These are phyloP conservation scores for Chrysomela aeneicollis DNA, from an alignment of 2,888 invertebrate genomes.

Conservation along the genomic window DNA sequence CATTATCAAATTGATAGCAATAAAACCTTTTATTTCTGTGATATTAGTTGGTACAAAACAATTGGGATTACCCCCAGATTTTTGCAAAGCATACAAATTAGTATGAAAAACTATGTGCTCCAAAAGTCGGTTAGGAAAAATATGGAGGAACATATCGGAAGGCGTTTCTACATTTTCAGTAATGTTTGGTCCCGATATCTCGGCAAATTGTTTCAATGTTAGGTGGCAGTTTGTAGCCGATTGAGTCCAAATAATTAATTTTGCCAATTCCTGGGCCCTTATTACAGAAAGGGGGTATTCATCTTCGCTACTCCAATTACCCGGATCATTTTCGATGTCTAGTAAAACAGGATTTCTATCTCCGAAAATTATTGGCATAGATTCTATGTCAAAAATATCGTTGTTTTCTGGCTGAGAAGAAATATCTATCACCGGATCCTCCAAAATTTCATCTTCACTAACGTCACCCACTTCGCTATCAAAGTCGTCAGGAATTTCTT, in stretches of 20 bases:
- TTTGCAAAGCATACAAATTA: conserved; percentile 10
- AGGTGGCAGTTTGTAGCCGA: no score
- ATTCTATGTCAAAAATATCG: no score
- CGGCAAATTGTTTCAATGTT: no score
- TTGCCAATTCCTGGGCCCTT: no score
- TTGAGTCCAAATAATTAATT: no score
- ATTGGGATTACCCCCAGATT: conserved; percentile 1
- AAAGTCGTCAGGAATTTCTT: neutral
- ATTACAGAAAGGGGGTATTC: no score
- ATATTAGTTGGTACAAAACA: conserved; percentile 9
- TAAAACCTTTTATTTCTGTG: conserved; percentile 4
- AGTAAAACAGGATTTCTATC: no score
- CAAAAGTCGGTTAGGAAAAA: conserved; percentile 5
- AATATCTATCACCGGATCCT: neutral
- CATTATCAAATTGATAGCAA: no score
- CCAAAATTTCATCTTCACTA: neutral
- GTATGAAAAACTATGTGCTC: conserved; percentile 14
- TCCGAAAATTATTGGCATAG: no score
- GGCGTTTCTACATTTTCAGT: conserved; percentile 14
- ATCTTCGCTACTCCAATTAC: no score
- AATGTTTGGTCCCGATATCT: neutral
- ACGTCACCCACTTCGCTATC: neutral
- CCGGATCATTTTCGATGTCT: no score
- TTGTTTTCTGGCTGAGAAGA: no score
- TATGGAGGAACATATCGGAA: conserved; percentile 18